Base-by-base conservation (phyloP, 2,888 invertebrate species). In the Andrena bicolor region DNA sequence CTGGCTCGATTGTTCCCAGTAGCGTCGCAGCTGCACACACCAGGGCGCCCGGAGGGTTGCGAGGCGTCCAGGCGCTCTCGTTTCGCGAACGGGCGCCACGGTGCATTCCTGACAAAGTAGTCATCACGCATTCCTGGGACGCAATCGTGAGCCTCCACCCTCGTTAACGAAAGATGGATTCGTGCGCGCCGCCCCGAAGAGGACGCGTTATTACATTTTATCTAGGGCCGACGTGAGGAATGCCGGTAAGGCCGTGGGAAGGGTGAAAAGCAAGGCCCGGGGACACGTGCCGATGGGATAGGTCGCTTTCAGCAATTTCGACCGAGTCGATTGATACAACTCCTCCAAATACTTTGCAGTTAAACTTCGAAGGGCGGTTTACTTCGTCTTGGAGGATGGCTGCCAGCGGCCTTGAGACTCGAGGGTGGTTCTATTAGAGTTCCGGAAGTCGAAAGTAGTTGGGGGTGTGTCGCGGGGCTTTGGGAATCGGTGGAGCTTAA, bases 101-200 rank as follows among this genome's bases (percentile, higher is more conserved):
- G 87, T 88, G 90, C 90, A 92, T 92, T 92, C 92, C 90, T 89
- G 86, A 88, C 92, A 92, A 92, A 92, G 92, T 92, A 92, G 92
- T 92, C 92, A 92, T 92, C 91, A 89, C 90, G 90, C 91, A 92
- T 92, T 92, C 92, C 92, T 90, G 90, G 83, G 89, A 90, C 90
- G 92, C 92, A 92, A 92, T 92, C 92, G 91, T 88, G 90, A 89
- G 87, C 86, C 88, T 87, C 86, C 90, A 90, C 91, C 90, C 92
- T 91, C 89, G 92, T 92, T 91, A 91, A 86, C 88, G 82, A 91
- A 89, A 85, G 87, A 89, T 85, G 85, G 87, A 86, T 87, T 83
- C 87, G 80, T 79, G 86, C 82, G 86, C 88, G 90, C 83, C 86
- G 86, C 86, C 83, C 86, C 87, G 89, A 89, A 90, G 90, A 90